Evolutionary conservation across 2,888 invertebrate species (phyloP).

Genomic region (Liopterus haemorrhoidalis): DNA sequence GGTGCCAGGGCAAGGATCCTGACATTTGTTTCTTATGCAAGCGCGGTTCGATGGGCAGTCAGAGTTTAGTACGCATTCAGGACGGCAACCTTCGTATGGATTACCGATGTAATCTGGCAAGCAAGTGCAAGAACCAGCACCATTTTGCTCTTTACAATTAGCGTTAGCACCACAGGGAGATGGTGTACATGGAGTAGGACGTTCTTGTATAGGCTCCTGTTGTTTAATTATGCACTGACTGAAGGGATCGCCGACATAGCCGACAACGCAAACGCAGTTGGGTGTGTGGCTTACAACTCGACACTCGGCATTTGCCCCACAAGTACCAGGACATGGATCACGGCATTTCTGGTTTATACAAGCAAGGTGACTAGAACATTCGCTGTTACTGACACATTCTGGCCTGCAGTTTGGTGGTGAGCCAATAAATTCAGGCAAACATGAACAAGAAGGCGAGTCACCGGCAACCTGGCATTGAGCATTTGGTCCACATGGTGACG

Average conservation of each 20-base stretch:
- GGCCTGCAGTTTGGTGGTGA: slow-evolving; percentile 67
- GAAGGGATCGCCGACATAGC: slow-evolving; percentile 66
- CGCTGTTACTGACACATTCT: slow-evolving; percentile 66
- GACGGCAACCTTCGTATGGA: slow-evolving; percentile 55
- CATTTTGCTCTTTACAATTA: slow-evolving; percentile 48
- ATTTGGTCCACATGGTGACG: slow-evolving; percentile 64
- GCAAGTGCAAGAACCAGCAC: slow-evolving; percentile 51
- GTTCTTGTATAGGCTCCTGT: slow-evolving; percentile 31
- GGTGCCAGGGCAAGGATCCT: slow-evolving; percentile 54
- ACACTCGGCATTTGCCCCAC: slow-evolving; percentile 66
- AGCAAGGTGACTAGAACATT: slow-evolving; percentile 61
- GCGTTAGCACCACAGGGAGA: slow-evolving; percentile 51
- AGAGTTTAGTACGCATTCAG: slow-evolving; percentile 52
- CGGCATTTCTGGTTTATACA: slow-evolving; percentile 67
- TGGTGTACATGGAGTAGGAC: slow-evolving; percentile 43
- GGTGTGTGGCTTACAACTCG: slow-evolving; percentile 70
- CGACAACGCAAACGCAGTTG: slow-evolving; percentile 59
- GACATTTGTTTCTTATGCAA: slow-evolving; percentile 53
- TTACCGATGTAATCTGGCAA: slow-evolving; percentile 50
- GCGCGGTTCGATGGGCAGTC: slow-evolving; percentile 53
- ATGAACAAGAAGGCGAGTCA: slow-evolving; percentile 62
- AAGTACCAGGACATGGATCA: slow-evolving; percentile 67
- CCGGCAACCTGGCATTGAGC: slow-evolving; percentile 57
- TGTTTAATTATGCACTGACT: slow-evolving; percentile 46
- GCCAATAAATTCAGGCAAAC: slow-evolving; percentile 61